Conservation (phyloP, 2,797 vertebrate genomes). For the Ispidina lecontei region DNA sequence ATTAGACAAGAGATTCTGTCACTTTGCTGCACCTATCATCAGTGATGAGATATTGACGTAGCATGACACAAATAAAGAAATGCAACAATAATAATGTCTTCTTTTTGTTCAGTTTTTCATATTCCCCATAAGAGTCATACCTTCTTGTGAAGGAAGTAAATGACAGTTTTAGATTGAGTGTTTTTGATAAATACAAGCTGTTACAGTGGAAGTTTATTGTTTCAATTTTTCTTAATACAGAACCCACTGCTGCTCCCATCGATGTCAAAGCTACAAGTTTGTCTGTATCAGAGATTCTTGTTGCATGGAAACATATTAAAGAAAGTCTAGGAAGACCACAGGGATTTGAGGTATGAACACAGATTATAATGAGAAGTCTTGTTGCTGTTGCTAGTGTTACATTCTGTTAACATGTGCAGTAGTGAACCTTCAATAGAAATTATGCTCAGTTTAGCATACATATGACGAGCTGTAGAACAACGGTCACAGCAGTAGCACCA, state of each 20-base stretch:
- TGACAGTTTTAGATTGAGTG: background rate
- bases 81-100: conserved; percentile 22
- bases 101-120: conserved; percentile 44
- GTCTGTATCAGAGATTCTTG: conserved; percentile 91
- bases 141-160: conserved; percentile 30
- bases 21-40: background rate
- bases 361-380: conserved; percentile 40
- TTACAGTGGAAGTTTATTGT: conserved; percentile 47
- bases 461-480: background rate
- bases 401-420: conserved; percentile 18
- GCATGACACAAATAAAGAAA: conserved; percentile 24
- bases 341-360: conserved; percentile 91
- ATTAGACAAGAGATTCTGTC: background rate
- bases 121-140: background rate
- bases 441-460: background rate
- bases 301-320: conserved; percentile 89
- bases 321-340: conserved; percentile 92
- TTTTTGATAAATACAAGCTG: conserved; percentile 50
- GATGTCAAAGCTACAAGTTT: conserved; percentile 89
- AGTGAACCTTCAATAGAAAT: conserved; percentile 29
- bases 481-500: background rate
- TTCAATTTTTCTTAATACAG: conserved; percentile 80
- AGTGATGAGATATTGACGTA: conserved; percentile 2
- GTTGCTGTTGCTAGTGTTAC: background rate
- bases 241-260: conserved; percentile 90